Evolutionary conservation across 2,888 invertebrate species (phyloP).

Genomic region (Eupithecia vulgata): DNA sequence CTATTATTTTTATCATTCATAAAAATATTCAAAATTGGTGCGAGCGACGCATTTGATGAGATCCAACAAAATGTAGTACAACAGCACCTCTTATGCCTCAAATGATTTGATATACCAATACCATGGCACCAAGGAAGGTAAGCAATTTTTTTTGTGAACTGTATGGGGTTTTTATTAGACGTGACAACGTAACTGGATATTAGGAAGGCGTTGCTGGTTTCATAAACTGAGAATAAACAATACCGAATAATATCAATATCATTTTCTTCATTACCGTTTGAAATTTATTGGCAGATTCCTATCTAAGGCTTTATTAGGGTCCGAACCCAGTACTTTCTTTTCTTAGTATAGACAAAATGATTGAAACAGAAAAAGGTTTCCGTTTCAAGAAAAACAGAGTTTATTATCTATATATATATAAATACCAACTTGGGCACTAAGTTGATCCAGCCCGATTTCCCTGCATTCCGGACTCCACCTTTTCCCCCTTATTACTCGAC

Average conservation of each 20-base stretch:
- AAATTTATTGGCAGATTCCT: constrained; percentile 24
- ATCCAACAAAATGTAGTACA: neutral
- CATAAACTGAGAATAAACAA: neutral
- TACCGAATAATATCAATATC: neutral
- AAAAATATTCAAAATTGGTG: neutral
- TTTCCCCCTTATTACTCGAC: too few species aligned
- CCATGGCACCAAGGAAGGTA: neutral
- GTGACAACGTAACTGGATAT: neutral
- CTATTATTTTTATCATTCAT: neutral
- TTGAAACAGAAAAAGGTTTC: constrained; percentile 25
- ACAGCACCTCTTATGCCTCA: neutral
- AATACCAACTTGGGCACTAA: too few species aligned
- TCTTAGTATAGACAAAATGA: constrained; percentile 27
- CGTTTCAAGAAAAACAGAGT: constrained; percentile 23
- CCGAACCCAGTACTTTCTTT: constrained; percentile 23
- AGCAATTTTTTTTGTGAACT: neutral
- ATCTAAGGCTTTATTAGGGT: constrained; percentile 27
- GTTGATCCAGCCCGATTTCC: too few species aligned
- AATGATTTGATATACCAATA: neutral
- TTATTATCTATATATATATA: constrained; percentile 29
- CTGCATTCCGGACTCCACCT: too few species aligned
- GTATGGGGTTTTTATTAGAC: neutral
- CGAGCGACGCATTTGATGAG: neutral
- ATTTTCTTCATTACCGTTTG: constrained; percentile 5
- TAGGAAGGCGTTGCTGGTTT: neutral